Evolutionary conservation across 2,797 vertebrate species (phyloP).

Genomic region (Bovichtus variegatus): DNA sequence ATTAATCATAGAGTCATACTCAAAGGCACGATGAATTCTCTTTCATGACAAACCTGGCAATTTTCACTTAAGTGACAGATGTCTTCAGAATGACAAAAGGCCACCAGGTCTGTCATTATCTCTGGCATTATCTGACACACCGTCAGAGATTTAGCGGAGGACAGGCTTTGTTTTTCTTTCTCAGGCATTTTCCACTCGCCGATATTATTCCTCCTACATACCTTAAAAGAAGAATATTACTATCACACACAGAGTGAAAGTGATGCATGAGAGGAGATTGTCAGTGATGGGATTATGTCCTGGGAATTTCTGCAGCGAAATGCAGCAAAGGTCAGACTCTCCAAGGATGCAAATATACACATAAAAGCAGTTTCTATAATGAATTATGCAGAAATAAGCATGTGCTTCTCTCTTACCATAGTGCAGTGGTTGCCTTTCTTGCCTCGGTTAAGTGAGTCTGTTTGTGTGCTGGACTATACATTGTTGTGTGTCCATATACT

Average conservation of each 20-base stretch:
- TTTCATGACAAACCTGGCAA: conserved; percentile 77
- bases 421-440: conserved; percentile 19
- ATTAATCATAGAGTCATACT: conserved; percentile 81
- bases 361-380: conserved; percentile 46
- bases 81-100: conserved; percentile 60
- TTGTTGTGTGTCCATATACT: conserved; percentile 30
- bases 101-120: conserved; percentile 65
- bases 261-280: conserved; percentile 1
- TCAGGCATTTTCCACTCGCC: conserved; percentile 44
- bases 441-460: conserved; percentile 31
- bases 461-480: conserved; percentile 18
- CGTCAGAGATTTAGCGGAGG: conserved; percentile 71
- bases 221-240: not conserved
- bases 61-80: conserved; percentile 80
- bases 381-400: conserved; percentile 37
- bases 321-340: conserved; percentile 25
- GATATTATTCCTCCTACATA: conserved; percentile 26
- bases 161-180: conserved; percentile 36
- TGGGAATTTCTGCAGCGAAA: conserved; percentile 22
- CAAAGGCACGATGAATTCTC: conserved; percentile 67
- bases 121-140: conserved; percentile 52
- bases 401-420: conserved; percentile 4
- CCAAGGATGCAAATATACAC: conserved; percentile 11
- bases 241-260: conserved; percentile 15
- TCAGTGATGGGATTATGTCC: conserved; percentile 4